Conservation (phyloP, 2,888 invertebrate genomes). For the Elmis aenea region DNA sequence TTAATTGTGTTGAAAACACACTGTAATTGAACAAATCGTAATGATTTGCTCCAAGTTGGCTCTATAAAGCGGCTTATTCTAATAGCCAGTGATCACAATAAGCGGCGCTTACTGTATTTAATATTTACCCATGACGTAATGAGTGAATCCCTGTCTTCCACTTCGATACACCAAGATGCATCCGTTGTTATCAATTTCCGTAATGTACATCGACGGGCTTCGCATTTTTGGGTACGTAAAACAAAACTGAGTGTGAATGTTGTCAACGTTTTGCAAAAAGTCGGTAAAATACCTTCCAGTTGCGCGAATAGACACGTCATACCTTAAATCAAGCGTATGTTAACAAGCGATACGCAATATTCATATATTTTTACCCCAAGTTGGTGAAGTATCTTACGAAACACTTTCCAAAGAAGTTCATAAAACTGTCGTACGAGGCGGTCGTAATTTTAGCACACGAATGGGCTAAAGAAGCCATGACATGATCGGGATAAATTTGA, state of each 20-base stretch:
- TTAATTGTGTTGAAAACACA: too few relatives aligned
- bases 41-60: too few relatives aligned
- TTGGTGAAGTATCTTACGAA: constrained; percentile 87
- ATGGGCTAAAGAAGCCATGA: constrained; percentile 76
- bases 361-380: constrained; percentile 63
- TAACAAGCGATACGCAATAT: too few relatives aligned
- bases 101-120: not conserved
- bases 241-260: constrained; percentile 85
- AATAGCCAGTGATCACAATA: not conserved
- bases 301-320: constrained; percentile 80
- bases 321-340: constrained; percentile 54
- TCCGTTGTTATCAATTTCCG: constrained; percentile 75
- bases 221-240: constrained; percentile 93
- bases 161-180: constrained; percentile 84
- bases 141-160: constrained; percentile 72
- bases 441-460: constrained; percentile 62
- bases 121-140: constrained; percentile 84
- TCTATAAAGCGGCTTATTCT: too few relatives aligned
- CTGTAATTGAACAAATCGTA: too few relatives aligned
- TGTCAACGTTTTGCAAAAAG: constrained; percentile 86
- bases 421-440: constrained; percentile 67
- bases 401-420: constrained; percentile 85
- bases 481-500: constrained; percentile 75
- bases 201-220: constrained; percentile 88
- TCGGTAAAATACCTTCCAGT: constrained; percentile 88